Conservation (phyloP, 2,797 vertebrate genomes). For the Liasis olivaceus region DNA sequence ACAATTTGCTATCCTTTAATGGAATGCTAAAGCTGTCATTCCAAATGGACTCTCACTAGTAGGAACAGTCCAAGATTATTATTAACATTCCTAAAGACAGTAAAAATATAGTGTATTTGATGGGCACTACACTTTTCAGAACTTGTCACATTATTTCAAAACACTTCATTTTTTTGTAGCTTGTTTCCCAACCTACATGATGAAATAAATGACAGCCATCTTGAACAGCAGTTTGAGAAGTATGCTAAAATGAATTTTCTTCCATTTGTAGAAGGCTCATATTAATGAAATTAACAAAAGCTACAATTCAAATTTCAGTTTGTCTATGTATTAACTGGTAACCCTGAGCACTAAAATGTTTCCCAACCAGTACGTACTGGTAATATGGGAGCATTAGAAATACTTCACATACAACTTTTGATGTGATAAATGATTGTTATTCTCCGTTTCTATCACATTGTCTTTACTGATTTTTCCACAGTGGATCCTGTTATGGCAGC, state of each 20-base stretch:
- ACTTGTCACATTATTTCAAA: constrained; percentile 16
- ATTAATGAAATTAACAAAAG: not conserved
- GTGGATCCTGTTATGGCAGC: not conserved
- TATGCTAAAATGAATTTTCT: not conserved
- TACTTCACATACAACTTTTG: not conserved
- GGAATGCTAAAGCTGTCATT: not conserved
- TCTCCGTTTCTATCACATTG: not conserved
- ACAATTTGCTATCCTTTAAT: not conserved
- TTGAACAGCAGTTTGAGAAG: not conserved
- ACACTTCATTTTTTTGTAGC: not conserved
- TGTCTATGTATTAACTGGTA: not conserved
- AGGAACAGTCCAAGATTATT: not conserved
- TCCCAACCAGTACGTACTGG: not conserved
- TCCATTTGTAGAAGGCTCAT: not conserved
- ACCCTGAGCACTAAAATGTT: not conserved
- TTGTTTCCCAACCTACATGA: not conserved
- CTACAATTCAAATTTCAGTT: not conserved
- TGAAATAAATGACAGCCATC: not conserved
- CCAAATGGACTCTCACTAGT: not conserved
- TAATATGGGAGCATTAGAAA: not conserved
- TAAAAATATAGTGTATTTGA: not conserved
- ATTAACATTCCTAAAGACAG: not conserved
- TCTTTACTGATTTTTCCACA: not conserved
- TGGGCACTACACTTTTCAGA: not conserved
- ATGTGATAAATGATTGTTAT: not conserved